Percentiles rank a stretch among this genome's conserved stretches.
phyloP scores from a whole-genome alignment of 2,888 invertebrate species.

The Callyntrura guangdongensis region DNA sequence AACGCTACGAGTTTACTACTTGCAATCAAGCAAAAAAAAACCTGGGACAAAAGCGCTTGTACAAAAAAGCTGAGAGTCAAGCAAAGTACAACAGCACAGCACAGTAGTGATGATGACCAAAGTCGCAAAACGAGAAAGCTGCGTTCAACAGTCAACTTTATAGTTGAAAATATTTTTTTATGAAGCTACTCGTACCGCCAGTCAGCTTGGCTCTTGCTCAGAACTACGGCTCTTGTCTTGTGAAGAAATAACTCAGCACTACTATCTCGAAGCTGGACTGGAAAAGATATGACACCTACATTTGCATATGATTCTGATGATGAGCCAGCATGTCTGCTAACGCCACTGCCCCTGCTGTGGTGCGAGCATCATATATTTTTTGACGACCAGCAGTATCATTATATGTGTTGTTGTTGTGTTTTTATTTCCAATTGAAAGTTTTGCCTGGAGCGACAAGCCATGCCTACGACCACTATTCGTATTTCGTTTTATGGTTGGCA shows the following conservation, averaged over 20 bases:
- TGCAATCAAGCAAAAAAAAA: too few relatives aligned
- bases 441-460: constrained; percentile 60
- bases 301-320: constrained; percentile 29
- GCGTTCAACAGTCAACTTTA: too few relatives aligned
- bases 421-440: not conserved
- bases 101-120: too few relatives aligned
- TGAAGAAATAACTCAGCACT: not conserved
- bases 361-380: not conserved
- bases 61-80: too few relatives aligned
- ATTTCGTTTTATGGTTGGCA: not conserved
- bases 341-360: constrained; percentile 10
- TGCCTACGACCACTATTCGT: not conserved
- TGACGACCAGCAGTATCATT: not conserved
- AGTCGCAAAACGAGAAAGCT: too few relatives aligned
- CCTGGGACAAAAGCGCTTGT: too few relatives aligned
- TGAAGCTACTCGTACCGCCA: not conserved
- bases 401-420: not conserved
- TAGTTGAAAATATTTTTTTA: too few relatives aligned
- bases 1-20: too few relatives aligned
- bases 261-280: not conserved
- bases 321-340: constrained; percentile 61
- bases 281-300: not conserved
- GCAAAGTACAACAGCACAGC: too few relatives aligned
- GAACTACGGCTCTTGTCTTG: not conserved
- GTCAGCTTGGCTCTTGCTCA: not conserved